These are phyloP conservation scores for Antheraea assamensis DNA, from an alignment of 2,888 invertebrate genomes.

Conservation along the genomic window DNA sequence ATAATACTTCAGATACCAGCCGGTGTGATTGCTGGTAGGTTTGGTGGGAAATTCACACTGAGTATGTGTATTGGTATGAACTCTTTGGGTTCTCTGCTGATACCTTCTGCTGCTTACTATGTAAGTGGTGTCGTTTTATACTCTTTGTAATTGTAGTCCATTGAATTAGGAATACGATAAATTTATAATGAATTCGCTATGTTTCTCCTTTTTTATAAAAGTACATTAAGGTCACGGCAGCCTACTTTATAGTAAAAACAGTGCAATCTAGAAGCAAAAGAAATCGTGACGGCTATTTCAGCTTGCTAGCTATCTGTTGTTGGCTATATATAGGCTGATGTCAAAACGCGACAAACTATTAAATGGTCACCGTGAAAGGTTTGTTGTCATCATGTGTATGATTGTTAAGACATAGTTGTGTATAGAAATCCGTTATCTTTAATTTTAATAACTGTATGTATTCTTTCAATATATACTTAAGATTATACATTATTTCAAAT, in stretches of 20 bases:
- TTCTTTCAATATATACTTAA: background rate
- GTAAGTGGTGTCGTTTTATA: constrained; percentile 28
- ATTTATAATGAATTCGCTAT: too few relatives aligned
- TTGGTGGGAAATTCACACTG: constrained; percentile 86
- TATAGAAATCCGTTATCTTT: background rate
- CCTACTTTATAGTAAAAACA: too few relatives aligned
- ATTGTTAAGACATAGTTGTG: background rate
- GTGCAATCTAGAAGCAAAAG: too few relatives aligned
- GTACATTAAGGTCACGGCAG: background rate
- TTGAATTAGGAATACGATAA: background rate
- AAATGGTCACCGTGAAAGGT: too few relatives aligned
- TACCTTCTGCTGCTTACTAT: constrained; percentile 83
- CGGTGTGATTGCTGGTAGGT: constrained; percentile 84
- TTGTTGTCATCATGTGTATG: too few relatives aligned
- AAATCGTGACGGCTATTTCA: too few relatives aligned
- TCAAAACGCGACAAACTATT: too few relatives aligned
- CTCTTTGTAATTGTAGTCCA: background rate
- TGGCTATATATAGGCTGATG: too few relatives aligned
- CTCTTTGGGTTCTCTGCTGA: constrained; percentile 81
- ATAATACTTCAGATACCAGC: constrained; percentile 81
- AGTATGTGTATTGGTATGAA: constrained; percentile 74
- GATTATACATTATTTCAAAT: background rate
- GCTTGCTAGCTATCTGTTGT: too few relatives aligned
- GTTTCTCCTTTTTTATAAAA: background rate
- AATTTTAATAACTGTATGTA: too few relatives aligned